Evolutionary conservation across 2,888 invertebrate species (phyloP).

Genomic region (Lampropteryx suffumata): DNA sequence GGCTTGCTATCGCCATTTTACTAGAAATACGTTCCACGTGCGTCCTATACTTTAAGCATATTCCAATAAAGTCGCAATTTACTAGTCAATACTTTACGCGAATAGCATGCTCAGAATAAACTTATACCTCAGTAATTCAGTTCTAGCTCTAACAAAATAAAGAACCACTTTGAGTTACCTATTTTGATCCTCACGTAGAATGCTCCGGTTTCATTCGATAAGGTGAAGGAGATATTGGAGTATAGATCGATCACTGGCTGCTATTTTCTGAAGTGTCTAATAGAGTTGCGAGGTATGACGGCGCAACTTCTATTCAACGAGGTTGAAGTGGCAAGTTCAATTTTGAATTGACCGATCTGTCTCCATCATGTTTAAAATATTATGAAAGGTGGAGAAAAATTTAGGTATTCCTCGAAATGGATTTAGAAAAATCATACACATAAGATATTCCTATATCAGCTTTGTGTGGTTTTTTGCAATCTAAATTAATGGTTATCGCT

Average conservation of each 20-base stretch:
- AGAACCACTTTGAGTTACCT: slow-evolving; percentile 18
- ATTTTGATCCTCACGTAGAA: slow-evolving; percentile 17
- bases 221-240: slow-evolving; percentile 10
- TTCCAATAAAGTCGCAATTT: slow-evolving; percentile 21
- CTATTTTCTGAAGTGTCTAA: slow-evolving; percentile 16
- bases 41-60: slow-evolving; percentile 16
- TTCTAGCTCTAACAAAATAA: slow-evolving; percentile 16
- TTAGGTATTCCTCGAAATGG: too few species aligned
- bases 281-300: slow-evolving; percentile 16
- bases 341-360: slow-evolving; percentile 6
- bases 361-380: too few species aligned
- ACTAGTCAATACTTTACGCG: slow-evolving; percentile 19
- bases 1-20: slow-evolving; percentile 6
- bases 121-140: slow-evolving; percentile 11
- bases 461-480: too few species aligned
- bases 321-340: slow-evolving; percentile 4
- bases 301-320: slow-evolving; percentile 17
- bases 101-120: slow-evolving; percentile 20
- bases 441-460: too few species aligned
- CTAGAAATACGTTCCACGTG: slow-evolving; percentile 14
- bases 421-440: too few species aligned
- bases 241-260: slow-evolving; percentile 17
- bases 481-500: too few species aligned
- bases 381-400: too few species aligned
- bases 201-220: slow-evolving; percentile 14